phyloP scores from a whole-genome alignment of 2,797 vertebrate species.

The Amniataba percoides region DNA sequence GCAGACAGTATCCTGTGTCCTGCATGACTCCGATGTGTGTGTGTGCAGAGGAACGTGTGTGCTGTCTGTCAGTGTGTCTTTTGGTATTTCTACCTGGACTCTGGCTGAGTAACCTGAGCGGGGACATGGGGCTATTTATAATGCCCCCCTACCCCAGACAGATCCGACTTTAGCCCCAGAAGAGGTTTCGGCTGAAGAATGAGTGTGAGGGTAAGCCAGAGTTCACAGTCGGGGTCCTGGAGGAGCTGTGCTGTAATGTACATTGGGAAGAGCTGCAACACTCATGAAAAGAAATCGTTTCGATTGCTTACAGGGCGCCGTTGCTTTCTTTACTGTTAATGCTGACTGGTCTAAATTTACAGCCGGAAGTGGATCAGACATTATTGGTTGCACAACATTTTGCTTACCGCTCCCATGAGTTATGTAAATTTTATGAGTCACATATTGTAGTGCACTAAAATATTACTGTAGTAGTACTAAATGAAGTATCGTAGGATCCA shows the following conservation, averaged over 20 bases:
- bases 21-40: constrained; percentile 6
- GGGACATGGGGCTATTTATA: constrained; percentile 68
- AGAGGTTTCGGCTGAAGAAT: constrained; percentile 50
- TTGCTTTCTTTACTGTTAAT: neutral
- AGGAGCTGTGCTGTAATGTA: neutral
- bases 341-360: constrained; percentile 16
- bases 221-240: constrained; percentile 40
- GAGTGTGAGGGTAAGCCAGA: constrained; percentile 46
- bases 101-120: constrained; percentile 69
- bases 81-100: constrained; percentile 62
- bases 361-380: constrained; percentile 60
- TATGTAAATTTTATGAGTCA: constrained; percentile 34
- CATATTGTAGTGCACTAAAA: neutral
- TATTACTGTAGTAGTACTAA: neutral
- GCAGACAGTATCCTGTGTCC: neutral
- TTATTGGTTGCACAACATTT: constrained; percentile 13
- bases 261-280: neutral
- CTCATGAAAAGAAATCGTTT: constrained; percentile 2
- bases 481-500: neutral
- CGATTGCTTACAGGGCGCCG: neutral
- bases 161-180: constrained; percentile 50
- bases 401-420: constrained; percentile 31
- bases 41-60: constrained; percentile 13
- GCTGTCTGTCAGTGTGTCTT: constrained; percentile 42
- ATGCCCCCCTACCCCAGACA: constrained; percentile 48